Evolutionary conservation across 2,888 invertebrate species (phyloP).

Genomic region (Ochropleura leucogaster): DNA sequence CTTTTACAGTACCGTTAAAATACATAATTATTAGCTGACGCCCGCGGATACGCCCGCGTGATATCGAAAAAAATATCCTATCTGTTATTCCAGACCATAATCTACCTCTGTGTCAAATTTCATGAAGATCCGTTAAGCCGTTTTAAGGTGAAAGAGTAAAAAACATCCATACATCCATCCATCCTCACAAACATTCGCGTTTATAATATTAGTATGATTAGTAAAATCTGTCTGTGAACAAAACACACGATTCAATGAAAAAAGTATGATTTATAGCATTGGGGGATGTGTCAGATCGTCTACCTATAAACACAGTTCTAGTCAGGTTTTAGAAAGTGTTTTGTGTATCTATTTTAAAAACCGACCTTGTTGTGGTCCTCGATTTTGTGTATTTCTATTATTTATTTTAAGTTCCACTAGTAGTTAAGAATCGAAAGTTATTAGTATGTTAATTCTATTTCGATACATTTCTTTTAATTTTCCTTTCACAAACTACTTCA

Average conservation of each 20-base stretch:
- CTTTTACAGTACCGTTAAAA: constrained; percentile 10
- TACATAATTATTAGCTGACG: constrained; percentile 1
- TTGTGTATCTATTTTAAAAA: constrained; percentile 18
- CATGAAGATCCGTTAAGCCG: too few relatives aligned
- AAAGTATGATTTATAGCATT: constrained; percentile 15
- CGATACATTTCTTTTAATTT: constrained; percentile 3
- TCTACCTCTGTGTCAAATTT: too few relatives aligned
- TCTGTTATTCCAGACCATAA: too few relatives aligned
- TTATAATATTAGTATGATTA: too few relatives aligned
- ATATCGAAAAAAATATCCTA: too few relatives aligned
- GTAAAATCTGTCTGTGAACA: too few relatives aligned
- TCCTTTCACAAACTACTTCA: neutral
- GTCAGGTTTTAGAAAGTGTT: constrained; percentile 62
- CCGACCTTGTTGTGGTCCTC: constrained; percentile 34
- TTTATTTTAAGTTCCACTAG: constrained; percentile 8
- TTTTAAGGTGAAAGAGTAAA: too few relatives aligned
- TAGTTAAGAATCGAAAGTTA: constrained; percentile 30
- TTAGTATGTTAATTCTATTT: constrained; percentile 16
- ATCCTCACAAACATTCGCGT: too few relatives aligned
- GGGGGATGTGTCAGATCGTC: constrained; percentile 9
- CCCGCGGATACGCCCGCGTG: too few relatives aligned
- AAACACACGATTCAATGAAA: neutral
- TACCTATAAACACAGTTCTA: constrained; percentile 46
- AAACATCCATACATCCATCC: too few relatives aligned
- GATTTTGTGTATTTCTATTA: constrained; percentile 22